A percentile compares a stretch with the other conserved stretches of the same genome.
Conservation (phyloP, 2,797 vertebrate species). For the Enteromius anoplus region DNA sequence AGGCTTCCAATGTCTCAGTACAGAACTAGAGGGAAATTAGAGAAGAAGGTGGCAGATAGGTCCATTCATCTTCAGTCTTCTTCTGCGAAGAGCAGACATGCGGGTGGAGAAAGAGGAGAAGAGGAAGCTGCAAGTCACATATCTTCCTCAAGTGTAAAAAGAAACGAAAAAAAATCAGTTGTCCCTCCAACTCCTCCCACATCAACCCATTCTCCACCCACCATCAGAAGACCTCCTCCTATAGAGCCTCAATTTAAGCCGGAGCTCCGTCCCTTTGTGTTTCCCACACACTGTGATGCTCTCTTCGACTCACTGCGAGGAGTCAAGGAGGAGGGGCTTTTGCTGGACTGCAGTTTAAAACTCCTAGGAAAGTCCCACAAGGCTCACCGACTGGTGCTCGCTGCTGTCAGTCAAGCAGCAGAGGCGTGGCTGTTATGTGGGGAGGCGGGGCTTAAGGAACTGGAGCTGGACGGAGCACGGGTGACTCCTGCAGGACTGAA, state of each 20-base stretch:
- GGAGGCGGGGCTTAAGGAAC: slow-evolving; percentile 3
- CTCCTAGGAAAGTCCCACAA: slow-evolving; percentile 53
- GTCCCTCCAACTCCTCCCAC: not conserved
- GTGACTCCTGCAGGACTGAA: slow-evolving; percentile 62
- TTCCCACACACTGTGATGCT: slow-evolving; percentile 58
- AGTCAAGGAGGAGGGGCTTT: slow-evolving; percentile 61
- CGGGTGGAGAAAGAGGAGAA: not conserved
- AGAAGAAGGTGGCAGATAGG: not conserved
- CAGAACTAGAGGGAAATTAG: slow-evolving; percentile 1
- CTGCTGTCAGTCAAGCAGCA: slow-evolving; percentile 68
- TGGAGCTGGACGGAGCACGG: not conserved
- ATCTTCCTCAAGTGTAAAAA: not conserved
- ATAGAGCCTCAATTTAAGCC: not conserved
- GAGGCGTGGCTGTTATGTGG: slow-evolving; percentile 55
- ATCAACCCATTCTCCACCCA: not conserved
- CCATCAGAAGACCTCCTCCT: not conserved
- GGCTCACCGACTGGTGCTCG: slow-evolving; percentile 67
- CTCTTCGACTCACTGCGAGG: slow-evolving; percentile 64
- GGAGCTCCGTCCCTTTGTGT: slow-evolving; percentile 22
- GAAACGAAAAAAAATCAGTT: not conserved
- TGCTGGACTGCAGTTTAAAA: slow-evolving; percentile 68
- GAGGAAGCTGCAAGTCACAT: not conserved
- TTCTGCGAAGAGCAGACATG: not conserved
- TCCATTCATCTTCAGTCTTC: slow-evolving; percentile 22
- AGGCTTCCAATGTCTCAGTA: slow-evolving; percentile 30